Percentiles rank a stretch among this genome's conserved stretches.
Conservation (phyloP, 2,113 vertebrate genomes). For the Dermatemys mawii region DNA sequence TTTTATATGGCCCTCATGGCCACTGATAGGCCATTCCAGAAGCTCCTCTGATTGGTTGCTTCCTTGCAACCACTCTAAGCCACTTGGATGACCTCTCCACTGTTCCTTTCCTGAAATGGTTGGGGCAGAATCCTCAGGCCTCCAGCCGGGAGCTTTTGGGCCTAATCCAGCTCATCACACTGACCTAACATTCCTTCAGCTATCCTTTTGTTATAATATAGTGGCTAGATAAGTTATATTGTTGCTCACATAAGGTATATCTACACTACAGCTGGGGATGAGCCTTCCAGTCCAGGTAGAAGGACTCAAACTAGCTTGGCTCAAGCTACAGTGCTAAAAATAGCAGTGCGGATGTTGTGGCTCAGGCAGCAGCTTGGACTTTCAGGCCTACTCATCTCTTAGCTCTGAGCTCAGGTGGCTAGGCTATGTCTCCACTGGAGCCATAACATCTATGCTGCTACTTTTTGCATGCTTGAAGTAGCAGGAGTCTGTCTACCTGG, state of each 20-base stretch:
- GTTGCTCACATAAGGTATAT: background rate
- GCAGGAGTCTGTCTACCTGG: background rate
- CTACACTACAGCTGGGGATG: background rate
- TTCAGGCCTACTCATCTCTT: background rate
- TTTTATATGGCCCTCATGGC: too few species aligned
- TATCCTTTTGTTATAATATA: background rate
- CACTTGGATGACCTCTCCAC: too few species aligned
- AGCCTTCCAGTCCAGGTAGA: background rate
- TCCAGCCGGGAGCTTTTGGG: too few species aligned
- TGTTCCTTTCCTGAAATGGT: too few species aligned
- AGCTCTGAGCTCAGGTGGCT: background rate
- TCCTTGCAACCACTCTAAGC: too few species aligned
- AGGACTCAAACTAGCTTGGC: too few species aligned
- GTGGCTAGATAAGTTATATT: background rate
- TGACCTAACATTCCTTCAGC: background rate
- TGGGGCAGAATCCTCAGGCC: too few species aligned
- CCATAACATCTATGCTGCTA: background rate
- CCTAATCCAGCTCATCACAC: too few species aligned
- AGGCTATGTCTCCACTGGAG: background rate
- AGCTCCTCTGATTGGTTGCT: too few species aligned
- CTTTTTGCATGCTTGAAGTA: background rate
- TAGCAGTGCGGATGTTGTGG: too few species aligned
- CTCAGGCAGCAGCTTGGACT: background rate
- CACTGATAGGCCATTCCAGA: too few species aligned
- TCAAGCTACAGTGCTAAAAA: too few species aligned